Conservation (phyloP, 2,113 vertebrate species). For the Myiozetetes cayanensis region DNA sequence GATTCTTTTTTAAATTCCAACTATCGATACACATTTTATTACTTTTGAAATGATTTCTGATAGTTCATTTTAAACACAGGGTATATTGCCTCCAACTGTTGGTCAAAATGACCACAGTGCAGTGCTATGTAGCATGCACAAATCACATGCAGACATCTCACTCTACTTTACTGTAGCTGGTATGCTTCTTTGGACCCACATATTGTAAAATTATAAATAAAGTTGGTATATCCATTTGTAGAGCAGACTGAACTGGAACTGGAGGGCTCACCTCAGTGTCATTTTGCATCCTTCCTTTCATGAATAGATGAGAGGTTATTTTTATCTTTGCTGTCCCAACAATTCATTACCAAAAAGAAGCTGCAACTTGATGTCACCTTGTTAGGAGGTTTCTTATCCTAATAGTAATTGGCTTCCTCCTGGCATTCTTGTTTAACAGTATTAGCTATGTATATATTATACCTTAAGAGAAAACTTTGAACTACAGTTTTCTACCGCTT, state of each 20-base stretch:
- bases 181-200: not conserved
- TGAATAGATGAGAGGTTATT: not conserved
- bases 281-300: not conserved
- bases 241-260: not conserved
- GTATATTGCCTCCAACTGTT: fast-evolving
- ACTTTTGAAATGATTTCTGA: not conserved
- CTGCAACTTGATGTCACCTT: not conserved
- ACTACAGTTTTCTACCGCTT: not conserved
- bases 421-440: not conserved
- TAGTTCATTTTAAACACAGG: not conserved
- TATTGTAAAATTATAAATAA: not conserved
- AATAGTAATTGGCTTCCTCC: not conserved
- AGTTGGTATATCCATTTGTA: not conserved
- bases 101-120: not conserved
- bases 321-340: not conserved
- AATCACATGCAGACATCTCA: not conserved
- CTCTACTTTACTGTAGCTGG: not conserved
- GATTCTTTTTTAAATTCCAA: not conserved
- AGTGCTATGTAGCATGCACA: not conserved
- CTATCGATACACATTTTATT: not conserved
- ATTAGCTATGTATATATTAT: not conserved
- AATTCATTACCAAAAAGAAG: not conserved
- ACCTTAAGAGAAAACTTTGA: not conserved
- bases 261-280: not conserved
- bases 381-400: not conserved